Evolutionary conservation across 2,797 vertebrate genomes (phyloP).

Genomic region (Sorex maritimensis): DNA sequence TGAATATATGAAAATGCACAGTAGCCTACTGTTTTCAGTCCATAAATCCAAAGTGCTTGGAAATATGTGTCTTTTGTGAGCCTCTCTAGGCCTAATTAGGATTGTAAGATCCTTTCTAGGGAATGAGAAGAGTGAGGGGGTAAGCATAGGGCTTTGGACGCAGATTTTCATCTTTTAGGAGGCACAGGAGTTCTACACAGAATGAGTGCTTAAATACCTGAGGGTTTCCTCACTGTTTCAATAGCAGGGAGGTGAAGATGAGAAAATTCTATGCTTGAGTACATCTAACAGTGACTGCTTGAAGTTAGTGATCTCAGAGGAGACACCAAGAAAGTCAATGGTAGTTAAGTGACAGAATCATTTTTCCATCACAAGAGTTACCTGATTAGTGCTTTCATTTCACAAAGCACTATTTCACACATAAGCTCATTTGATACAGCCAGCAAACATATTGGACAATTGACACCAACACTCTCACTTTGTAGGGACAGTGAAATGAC

Average conservation of each 20-base stretch:
- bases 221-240: not conserved
- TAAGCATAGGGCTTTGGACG: slow-evolving; percentile 57
- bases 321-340: not conserved
- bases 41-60: slow-evolving; percentile 83
- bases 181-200: slow-evolving; percentile 69
- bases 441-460: not conserved
- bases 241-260: not conserved
- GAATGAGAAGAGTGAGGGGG: slow-evolving; percentile 67
- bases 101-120: slow-evolving; percentile 84
- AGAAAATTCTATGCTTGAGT: slow-evolving; percentile 19
- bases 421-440: not conserved
- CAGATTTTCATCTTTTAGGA: slow-evolving; percentile 72
- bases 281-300: slow-evolving; percentile 32
- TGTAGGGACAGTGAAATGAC: not conserved
- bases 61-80: slow-evolving; percentile 83
- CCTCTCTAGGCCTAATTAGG: slow-evolving; percentile 86
- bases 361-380: not conserved
- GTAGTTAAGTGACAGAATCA: not conserved
- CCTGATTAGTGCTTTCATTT: not conserved
- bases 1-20: slow-evolving; percentile 87
- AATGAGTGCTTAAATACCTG: slow-evolving; percentile 15
- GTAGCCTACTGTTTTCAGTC: slow-evolving; percentile 85
- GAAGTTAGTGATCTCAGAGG: slow-evolving; percentile 41
- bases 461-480: not conserved
- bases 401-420: not conserved